Base-by-base conservation (phyloP, 2,113 vertebrate genomes). In the Trachemys scripta region DNA sequence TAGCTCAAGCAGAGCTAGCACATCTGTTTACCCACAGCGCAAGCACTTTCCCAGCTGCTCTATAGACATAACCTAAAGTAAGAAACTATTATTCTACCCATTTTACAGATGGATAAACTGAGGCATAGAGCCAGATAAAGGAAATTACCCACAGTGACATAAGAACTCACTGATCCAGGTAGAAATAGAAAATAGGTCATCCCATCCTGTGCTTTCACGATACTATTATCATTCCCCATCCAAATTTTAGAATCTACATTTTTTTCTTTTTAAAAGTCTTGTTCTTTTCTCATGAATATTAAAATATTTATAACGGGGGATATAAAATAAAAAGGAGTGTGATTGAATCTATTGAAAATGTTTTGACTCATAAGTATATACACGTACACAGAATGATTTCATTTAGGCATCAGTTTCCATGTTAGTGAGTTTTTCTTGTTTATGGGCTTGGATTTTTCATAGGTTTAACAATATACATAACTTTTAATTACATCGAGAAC, bases 401-500 rank as follows among this genome's bases (percentile, higher is more conserved):
- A 25, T 27, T 91, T 27, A 22, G 45, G 79, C 75, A 78, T 95
- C 56, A 59, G 31, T 80, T 62, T 80, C 57, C 35, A n/a, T 16
- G 27, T 81, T 19, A 27, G 45, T 2, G 1, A 24, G 10, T 88
- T 93, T 90, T 85, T 79, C 79, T 80, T 79, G 20, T 45, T 78
- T 75, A 47, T 78, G 38, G 42, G 24, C 47, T 72, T 72, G n/a
- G 65, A 9, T 88, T 94, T 93, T 93, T 87, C 85, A 83, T 42
- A 29, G 6, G 82, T 97, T 95, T 90, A 90, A 94, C 79, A 94
- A 94, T 93, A 96, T 81, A 94, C 95, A 96, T 96, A 95, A 92
- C 89, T 45, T 38, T 96, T 95, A 93, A 95, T 95, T 96, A 95
- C 84, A 89, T 85, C 92, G 85, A 97, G 94, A 94, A 95, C 96